phyloP scores from a whole-genome alignment of 2,113 vertebrate species.

The Cyprinodon variegatus region DNA sequence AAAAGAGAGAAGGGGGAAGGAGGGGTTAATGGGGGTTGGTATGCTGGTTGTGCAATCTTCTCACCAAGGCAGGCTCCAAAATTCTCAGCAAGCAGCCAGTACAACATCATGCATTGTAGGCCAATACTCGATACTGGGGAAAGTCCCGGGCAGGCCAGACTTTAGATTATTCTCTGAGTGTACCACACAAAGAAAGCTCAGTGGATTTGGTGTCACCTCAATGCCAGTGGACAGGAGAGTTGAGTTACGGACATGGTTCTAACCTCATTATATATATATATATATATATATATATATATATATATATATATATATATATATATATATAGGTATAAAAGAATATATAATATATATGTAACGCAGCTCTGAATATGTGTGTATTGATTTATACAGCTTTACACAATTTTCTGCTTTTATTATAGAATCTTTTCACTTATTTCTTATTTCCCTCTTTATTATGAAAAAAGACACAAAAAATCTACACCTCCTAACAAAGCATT shows the following conservation, averaged over 20 bases:
- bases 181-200: constrained; percentile 85
- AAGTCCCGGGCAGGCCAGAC: constrained; percentile 79
- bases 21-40: constrained; percentile 18
- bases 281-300: constrained; percentile 49
- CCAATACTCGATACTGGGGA: constrained; percentile 59
- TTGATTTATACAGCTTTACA: constrained; percentile 74
- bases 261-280: background rate
- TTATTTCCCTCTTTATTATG: constrained; percentile 80
- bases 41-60: constrained; percentile 83
- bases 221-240: constrained; percentile 71
- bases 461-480: constrained; percentile 85
- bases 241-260: constrained; percentile 63
- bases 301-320: constrained; percentile 27
- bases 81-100: constrained; percentile 79
- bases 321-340: constrained; percentile 9
- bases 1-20: constrained; percentile 63
- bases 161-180: constrained; percentile 85
- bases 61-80: constrained; percentile 78
- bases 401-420: constrained; percentile 65
- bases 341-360: constrained; percentile 67
- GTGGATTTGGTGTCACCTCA: constrained; percentile 68
- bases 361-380: constrained; percentile 68
- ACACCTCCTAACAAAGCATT: constrained; percentile 83
- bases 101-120: constrained; percentile 78
- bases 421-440: constrained; percentile 76